Conservation (phyloP, 2,888 invertebrate genomes). For the Podabrus alpinus region DNA sequence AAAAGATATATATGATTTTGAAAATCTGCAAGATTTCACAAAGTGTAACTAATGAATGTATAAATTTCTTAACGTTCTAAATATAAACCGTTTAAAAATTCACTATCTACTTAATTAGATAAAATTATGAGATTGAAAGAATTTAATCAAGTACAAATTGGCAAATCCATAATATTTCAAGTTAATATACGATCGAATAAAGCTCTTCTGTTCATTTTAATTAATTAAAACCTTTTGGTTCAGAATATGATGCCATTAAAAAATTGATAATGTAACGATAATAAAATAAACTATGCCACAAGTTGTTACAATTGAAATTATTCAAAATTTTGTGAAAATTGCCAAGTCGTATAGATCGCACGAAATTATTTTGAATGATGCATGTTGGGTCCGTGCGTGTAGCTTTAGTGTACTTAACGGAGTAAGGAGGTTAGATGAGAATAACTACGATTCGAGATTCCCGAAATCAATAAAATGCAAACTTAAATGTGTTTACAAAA, state of each 20-base stretch:
- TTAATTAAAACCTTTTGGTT: neutral
- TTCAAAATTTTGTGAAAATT: neutral
- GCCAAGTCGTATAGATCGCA: too few species aligned
- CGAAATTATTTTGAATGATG: neutral
- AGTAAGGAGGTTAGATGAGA: neutral
- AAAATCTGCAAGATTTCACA: neutral
- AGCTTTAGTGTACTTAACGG: neutral
- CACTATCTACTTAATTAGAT: neutral
- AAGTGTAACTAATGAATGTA: neutral
- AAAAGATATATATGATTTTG: neutral
- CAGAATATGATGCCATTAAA: neutral
- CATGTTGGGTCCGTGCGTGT: neutral
- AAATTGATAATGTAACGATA: neutral
- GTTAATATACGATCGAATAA: neutral
- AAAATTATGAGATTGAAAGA: neutral
- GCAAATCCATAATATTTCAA: neutral
- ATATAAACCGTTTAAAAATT: neutral
- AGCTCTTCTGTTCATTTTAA: neutral
- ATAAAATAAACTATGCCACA: neutral
- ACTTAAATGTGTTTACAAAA: neutral
- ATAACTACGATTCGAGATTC: too few species aligned
- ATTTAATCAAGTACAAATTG: neutral
- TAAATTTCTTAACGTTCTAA: neutral
- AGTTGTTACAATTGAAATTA: neutral
- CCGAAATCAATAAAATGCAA: neutral